These are phyloP conservation scores for Dryobota labecula DNA, from an alignment of 2,888 invertebrate genomes.

Conservation along the genomic window DNA sequence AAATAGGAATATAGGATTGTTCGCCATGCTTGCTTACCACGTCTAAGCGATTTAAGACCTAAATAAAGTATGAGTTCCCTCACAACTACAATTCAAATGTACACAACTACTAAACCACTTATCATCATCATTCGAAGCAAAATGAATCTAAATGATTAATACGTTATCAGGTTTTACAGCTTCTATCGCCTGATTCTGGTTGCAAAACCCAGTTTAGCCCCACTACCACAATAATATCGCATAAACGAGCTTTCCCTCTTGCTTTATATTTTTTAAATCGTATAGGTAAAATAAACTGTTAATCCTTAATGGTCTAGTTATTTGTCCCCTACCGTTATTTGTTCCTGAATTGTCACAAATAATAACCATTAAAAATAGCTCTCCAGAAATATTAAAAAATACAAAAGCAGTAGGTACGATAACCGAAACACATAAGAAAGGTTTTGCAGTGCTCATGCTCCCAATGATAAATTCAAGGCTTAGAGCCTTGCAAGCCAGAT, in stretches of 20 bases:
- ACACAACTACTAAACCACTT: too few species aligned
- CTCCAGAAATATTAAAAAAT: not conserved
- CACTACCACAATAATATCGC: not conserved
- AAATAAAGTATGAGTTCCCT: not conserved
- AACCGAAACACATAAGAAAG: conserved; percentile 32
- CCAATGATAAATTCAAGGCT: conserved; percentile 70
- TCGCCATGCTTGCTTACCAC: not conserved
- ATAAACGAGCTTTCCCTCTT: not conserved
- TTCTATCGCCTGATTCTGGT: not conserved
- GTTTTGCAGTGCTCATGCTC: conserved; percentile 16
- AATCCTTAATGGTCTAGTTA: too few species aligned
- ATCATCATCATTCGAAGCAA: not conserved
- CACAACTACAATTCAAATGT: not conserved
- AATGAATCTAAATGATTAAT: not conserved
- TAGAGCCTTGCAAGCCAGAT: conserved; percentile 68
- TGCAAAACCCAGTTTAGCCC: not conserved
- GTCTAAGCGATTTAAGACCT: not conserved
- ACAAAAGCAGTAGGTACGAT: not conserved
- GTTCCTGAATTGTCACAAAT: not conserved
- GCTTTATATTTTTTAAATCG: not conserved
- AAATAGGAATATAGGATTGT: too few species aligned
- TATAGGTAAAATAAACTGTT: not conserved
- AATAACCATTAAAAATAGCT: not conserved
- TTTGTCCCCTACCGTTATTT: too few species aligned
- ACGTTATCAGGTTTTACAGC: not conserved